phyloP scores from a whole-genome alignment of 2,113 vertebrate species.

The Lepidothrix coronata region DNA sequence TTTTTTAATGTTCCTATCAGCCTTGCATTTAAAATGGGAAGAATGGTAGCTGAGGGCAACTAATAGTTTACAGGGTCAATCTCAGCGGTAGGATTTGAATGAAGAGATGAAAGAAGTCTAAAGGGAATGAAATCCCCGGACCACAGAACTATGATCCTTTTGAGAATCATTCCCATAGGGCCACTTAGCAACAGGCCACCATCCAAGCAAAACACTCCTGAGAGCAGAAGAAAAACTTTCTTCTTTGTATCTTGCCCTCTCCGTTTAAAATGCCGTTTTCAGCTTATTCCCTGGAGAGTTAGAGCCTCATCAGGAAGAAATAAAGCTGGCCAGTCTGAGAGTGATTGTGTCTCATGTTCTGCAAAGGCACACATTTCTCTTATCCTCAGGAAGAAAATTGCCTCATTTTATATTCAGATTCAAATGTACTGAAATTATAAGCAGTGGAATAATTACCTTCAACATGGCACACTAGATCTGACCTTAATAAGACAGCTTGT shows the following conservation, averaged over 20 bases:
- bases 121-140: slow-evolving; percentile 24
- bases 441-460: slow-evolving; percentile 35
- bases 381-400: slow-evolving; percentile 55
- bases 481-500: slow-evolving; percentile 41
- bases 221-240: slow-evolving; percentile 31
- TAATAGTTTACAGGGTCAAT: slow-evolving; percentile 35
- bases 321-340: slow-evolving; percentile 28
- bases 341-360: slow-evolving; percentile 33
- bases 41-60: slow-evolving; percentile 37
- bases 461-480: slow-evolving; percentile 9
- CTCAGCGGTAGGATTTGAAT: slow-evolving; percentile 36
- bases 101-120: slow-evolving; percentile 42
- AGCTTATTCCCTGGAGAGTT: slow-evolving; percentile 6
- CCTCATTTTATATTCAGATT: slow-evolving; percentile 58
- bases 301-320: slow-evolving; percentile 47
- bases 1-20: not conserved
- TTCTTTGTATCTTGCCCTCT: slow-evolving; percentile 29
- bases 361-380: slow-evolving; percentile 47
- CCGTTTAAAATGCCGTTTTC: slow-evolving; percentile 20
- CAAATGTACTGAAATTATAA: slow-evolving; percentile 57
- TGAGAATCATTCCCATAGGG: slow-evolving; percentile 28
- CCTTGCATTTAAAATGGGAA: slow-evolving; percentile 16
- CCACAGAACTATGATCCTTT: slow-evolving; percentile 16
- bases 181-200: slow-evolving; percentile 63
- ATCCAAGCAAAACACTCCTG: slow-evolving; percentile 27